These are phyloP conservation scores for Acropora yongei DNA, from an alignment of 64 coral and sea anemone genomes.

Conservation along the genomic window DNA sequence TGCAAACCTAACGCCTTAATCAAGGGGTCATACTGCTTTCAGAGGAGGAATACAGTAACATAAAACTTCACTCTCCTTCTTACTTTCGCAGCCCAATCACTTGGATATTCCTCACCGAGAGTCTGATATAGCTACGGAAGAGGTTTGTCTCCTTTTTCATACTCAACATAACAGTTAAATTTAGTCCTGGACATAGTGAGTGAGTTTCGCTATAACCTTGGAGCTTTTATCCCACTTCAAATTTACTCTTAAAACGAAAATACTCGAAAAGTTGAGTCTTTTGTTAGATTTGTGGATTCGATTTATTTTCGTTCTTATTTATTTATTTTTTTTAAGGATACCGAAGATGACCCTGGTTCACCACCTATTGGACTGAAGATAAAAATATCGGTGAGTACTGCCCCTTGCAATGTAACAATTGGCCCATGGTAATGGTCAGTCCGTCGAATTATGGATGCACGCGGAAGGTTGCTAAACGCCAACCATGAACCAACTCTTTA, in stretches of 20 bases:
- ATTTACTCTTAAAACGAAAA: neutral
- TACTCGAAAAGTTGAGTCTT: neutral
- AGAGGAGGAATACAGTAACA: neutral
- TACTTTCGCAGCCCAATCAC: slow-evolving; percentile 1
- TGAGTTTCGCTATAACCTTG: neutral
- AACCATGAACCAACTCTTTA: no score
- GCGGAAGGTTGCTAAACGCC: no score
- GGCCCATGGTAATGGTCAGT: no score
- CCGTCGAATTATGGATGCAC: no score
- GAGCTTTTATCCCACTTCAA: neutral
- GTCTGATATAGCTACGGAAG: slow-evolving; percentile 26
- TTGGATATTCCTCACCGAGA: slow-evolving; percentile 15
- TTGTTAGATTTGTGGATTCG: neutral
- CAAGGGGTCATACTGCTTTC: no score
- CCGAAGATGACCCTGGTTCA: slow-evolving; percentile 24
- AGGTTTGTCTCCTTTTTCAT: neutral
- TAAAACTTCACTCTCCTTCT: neutral
- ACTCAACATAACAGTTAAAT: neutral
- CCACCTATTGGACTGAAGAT: neutral
- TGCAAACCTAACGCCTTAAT: no score
- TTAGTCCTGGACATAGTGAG: no score
- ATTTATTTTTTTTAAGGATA: neutral
- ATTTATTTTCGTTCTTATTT: neutral
- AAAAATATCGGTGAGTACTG: slow-evolving; percentile 15
- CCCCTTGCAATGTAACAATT: no score